Conservation (phyloP, 2,113 vertebrate species). For the Gymnorhina tibicen region DNA sequence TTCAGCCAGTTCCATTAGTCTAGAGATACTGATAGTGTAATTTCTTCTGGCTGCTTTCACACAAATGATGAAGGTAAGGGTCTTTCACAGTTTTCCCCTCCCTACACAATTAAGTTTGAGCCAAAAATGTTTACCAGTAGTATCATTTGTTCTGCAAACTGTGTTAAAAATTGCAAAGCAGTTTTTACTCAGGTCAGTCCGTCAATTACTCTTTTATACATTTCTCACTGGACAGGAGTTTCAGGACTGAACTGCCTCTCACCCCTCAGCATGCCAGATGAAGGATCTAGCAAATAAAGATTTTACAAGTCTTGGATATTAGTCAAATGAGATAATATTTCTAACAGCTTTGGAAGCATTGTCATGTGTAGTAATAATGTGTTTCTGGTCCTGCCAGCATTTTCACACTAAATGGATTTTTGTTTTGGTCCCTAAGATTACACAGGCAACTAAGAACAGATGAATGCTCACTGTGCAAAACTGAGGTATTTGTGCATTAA, state of each 20-base stretch:
- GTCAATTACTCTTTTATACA: neutral
- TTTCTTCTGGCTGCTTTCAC: neutral
- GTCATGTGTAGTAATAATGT: neutral
- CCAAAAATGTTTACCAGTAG: neutral
- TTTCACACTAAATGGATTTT: neutral
- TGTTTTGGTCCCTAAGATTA: neutral
- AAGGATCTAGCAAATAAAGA: neutral
- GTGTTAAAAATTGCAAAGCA: neutral
- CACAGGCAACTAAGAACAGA: neutral
- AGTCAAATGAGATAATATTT: neutral
- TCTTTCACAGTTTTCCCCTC: neutral
- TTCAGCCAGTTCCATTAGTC: neutral
- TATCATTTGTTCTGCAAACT: neutral
- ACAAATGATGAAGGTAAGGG: neutral
- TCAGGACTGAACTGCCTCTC: neutral
- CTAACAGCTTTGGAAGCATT: neutral
- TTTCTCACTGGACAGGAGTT: neutral
- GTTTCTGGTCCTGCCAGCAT: neutral
- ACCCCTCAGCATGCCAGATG: neutral
- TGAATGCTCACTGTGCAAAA: neutral
- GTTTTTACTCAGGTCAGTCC: neutral
- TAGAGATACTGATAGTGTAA: neutral
- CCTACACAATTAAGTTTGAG: neutral
- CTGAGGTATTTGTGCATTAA: neutral
- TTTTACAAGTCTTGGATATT: neutral